phyloP scores from a whole-genome alignment of 2,113 vertebrate species.

The Poecile atricapillus region DNA sequence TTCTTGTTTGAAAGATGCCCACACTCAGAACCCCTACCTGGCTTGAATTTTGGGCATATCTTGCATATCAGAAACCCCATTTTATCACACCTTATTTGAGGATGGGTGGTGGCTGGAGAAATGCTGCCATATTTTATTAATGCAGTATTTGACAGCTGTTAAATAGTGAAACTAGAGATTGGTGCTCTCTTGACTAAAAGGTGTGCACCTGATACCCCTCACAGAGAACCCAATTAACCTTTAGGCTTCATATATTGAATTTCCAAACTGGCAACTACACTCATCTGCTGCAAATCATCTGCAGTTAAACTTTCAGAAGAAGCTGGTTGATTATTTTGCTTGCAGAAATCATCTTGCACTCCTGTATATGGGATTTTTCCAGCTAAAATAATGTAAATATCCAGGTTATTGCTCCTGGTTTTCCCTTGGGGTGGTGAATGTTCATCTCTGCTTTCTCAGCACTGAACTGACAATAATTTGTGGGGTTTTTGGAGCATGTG shows the following conservation, averaged over 20 bases:
- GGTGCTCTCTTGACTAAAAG: conserved; percentile 22
- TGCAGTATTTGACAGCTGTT: conserved; percentile 67
- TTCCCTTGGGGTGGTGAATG: not conserved
- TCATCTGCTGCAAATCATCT: not conserved
- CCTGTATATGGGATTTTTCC: not conserved
- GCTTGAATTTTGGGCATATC: not conserved
- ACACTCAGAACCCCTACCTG: rapidly evolving
- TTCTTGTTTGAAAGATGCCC: not conserved
- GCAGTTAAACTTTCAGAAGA: not conserved
- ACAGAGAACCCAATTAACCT: conserved; percentile 25
- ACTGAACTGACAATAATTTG: rapidly evolving
- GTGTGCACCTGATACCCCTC: conserved; percentile 39
- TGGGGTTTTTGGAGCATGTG: not conserved
- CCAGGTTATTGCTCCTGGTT: not conserved
- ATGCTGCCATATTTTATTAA: conserved; percentile 60
- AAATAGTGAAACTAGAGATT: conserved; percentile 65
- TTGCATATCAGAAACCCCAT: not conserved
- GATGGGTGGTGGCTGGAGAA: not conserved
- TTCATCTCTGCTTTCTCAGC: not conserved
- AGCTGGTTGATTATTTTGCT: not conserved
- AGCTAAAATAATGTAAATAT: not conserved
- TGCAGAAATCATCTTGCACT: not conserved
- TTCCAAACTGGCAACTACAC: not conserved
- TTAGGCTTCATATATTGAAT: conserved; percentile 7
- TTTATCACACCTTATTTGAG: not conserved